phyloP scores from a whole-genome alignment of 2,797 vertebrate genomes.

The Pantherophis vulpinus region DNA sequence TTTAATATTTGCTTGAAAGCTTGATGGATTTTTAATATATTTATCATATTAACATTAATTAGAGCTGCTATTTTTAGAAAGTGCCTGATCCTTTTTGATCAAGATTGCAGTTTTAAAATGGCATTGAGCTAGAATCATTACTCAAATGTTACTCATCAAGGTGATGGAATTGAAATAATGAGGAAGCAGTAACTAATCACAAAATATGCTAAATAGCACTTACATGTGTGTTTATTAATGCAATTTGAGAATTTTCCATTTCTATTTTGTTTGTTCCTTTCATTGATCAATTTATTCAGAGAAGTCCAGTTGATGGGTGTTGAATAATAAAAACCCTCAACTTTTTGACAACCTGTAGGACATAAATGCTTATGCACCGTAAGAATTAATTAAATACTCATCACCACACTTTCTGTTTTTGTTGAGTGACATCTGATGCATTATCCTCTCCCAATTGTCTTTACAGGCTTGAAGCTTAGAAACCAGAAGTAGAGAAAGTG shows the following conservation, averaged over 20 bases:
- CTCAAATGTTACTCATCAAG: not conserved
- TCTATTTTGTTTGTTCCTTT: not conserved
- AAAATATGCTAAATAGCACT: not conserved
- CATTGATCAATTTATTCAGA: constrained; percentile 3
- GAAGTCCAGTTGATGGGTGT: constrained; percentile 12
- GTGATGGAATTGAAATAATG: not conserved
- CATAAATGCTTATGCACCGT: constrained; percentile 24
- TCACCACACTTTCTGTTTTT: constrained; percentile 16
- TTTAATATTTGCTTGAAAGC: not conserved
- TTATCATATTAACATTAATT: not conserved
- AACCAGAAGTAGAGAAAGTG: not conserved
- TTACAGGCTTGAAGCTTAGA: not conserved
- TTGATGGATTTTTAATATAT: not conserved
- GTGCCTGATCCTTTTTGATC: not conserved
- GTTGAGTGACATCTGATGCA: constrained; percentile 40
- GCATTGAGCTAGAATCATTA: not conserved
- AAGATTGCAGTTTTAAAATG: not conserved
- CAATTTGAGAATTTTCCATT: not conserved
- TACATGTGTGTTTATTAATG: not conserved
- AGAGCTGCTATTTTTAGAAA: not conserved
- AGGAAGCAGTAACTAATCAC: not conserved
- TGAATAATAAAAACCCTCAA: constrained; percentile 32
- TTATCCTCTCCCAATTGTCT: not conserved
- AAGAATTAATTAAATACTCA: constrained; percentile 49
- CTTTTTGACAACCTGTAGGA: constrained; percentile 29